Percentiles rank a stretch among this genome's conserved stretches.
Evolutionary conservation across 2,797 vertebrate genomes (phyloP).

Genomic region (Halcyon leucocephala): DNA sequence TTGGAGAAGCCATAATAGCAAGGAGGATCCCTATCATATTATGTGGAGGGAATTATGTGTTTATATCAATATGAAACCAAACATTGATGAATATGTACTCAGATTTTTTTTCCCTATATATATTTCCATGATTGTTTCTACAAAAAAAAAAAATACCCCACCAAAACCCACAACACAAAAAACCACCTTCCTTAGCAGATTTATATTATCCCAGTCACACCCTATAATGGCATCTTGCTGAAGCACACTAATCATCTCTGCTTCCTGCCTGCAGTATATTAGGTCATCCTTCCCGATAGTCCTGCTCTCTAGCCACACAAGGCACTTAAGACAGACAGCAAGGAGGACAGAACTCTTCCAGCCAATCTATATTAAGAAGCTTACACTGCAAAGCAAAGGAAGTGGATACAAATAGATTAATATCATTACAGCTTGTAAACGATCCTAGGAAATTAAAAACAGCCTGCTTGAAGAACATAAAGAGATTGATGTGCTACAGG

Average conservation of each 20-base stretch:
- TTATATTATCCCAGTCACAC: background rate
- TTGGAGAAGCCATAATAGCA: background rate
- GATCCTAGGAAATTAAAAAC: conserved; percentile 41
- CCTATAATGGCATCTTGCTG: background rate
- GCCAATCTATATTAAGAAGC: conserved; percentile 51
- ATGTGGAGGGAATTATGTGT: background rate
- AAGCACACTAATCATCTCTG: conserved; percentile 9
- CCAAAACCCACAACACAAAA: too few relatives aligned
- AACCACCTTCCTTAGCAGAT: background rate
- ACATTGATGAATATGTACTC: background rate
- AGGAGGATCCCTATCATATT: background rate
- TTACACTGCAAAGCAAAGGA: conserved; percentile 40
- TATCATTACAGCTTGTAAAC: conserved; percentile 11
- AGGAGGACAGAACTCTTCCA: background rate
- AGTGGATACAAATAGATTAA: conserved; percentile 42
- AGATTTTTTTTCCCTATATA: background rate
- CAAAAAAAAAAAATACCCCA: background rate
- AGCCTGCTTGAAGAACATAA: background rate
- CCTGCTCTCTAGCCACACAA: background rate
- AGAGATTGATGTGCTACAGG: background rate
- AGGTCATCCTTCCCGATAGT: conserved; percentile 33
- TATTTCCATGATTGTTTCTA: background rate
- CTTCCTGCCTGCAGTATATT: conserved; percentile 41
- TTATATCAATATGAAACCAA: background rate
- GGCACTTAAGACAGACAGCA: background rate